Percentiles rank a stretch among this genome's conserved stretches.
Evolutionary conservation across 2,797 vertebrate genomes (phyloP).

Genomic region (Pygocentrus nattereri): DNA sequence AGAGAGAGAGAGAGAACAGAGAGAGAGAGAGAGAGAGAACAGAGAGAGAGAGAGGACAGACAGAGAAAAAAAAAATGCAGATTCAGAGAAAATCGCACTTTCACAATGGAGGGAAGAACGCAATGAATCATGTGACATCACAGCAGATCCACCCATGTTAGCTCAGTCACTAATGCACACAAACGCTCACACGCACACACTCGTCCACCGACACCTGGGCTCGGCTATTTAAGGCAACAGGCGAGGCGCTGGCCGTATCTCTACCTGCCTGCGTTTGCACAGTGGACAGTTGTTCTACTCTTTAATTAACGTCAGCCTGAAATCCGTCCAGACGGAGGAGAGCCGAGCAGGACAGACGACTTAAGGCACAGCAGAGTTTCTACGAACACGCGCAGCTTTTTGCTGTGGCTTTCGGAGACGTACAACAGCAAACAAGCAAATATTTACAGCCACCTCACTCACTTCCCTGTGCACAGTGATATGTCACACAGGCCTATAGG

Average conservation of each 20-base stretch:
- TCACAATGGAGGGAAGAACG: slow-evolving; percentile 50
- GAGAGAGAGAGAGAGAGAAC: too few relatives aligned
- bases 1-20: too few relatives aligned
- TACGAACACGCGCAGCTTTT: background rate
- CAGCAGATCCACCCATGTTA: slow-evolving; percentile 56
- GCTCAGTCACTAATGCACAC: slow-evolving; percentile 51
- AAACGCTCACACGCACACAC: slow-evolving; percentile 9
- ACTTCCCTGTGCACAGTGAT: background rate
- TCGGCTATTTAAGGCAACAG: background rate
- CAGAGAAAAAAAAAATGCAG: background rate
- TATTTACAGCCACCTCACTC: background rate
- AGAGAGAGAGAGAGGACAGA: background rate
- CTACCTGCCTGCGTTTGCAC: background rate
- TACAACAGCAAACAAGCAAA: slow-evolving; percentile 15
- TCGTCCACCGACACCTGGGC: background rate
- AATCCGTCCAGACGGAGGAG: too few relatives aligned
- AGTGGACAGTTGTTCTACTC: background rate
- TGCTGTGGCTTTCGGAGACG: too few relatives aligned
- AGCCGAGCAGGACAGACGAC: too few relatives aligned
- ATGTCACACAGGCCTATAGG: background rate
- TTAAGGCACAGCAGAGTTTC: too few relatives aligned
- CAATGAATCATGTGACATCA: slow-evolving; percentile 45
- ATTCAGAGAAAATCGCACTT: slow-evolving; percentile 19
- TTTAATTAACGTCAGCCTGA: background rate
- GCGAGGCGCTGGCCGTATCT: background rate